Evolutionary conservation across 2,888 invertebrate genomes (phyloP).

Genomic region (Cheiracanthium punctorium): DNA sequence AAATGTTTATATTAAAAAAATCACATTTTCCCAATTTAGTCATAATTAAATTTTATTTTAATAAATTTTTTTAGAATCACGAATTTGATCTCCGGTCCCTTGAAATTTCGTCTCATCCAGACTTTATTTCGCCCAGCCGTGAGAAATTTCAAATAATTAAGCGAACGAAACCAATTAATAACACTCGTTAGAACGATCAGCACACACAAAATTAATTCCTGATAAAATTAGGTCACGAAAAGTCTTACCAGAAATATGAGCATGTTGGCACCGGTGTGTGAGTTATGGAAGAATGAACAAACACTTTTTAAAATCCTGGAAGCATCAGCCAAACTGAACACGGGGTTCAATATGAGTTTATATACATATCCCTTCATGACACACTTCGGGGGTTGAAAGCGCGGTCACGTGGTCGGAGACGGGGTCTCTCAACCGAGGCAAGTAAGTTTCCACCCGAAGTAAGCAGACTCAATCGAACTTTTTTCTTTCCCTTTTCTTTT

Average conservation of each 20-base stretch:
- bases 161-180: no score
- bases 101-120: no score
- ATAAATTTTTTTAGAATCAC: no score
- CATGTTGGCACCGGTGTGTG: neutral
- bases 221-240: neutral
- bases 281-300: no score
- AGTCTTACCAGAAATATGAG: neutral
- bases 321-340: conserved; percentile 19
- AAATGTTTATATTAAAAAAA: no score
- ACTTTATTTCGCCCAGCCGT: no score
- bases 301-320: neutral
- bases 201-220: no score
- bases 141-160: no score
- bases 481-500: neutral
- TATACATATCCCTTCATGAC: conserved; percentile 17
- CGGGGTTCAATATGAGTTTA: conserved; percentile 23
- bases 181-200: no score
- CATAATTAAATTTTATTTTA: no score
- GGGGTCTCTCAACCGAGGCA: conserved; percentile 17
- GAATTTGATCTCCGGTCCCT: no score
- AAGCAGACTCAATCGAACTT: neutral
- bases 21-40: no score
- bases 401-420: neutral
- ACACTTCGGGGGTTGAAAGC: conserved; percentile 8
- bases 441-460: neutral